These are phyloP conservation scores for Andricus quercusramuli DNA, from an alignment of 2,888 invertebrate genomes.

Conservation along the genomic window DNA sequence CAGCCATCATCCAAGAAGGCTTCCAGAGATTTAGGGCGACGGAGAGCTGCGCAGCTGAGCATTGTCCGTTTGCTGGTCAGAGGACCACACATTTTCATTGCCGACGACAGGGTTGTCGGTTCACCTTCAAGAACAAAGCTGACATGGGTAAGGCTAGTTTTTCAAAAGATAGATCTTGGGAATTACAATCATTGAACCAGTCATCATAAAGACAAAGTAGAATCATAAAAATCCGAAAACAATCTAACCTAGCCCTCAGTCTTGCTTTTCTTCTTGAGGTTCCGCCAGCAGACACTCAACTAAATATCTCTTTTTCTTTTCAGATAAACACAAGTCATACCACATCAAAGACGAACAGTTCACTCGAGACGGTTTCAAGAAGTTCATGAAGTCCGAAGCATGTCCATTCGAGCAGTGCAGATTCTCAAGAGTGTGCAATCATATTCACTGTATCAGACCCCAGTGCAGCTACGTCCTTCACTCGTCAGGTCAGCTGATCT, in stretches of 20 bases:
- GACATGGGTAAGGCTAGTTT: conserved; percentile 93
- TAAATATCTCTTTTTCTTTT: conserved; percentile 60
- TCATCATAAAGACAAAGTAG: conserved; percentile 27
- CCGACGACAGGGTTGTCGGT: conserved; percentile 92
- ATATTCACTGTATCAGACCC: conserved; percentile 98
- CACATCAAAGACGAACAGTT: conserved; percentile 98
- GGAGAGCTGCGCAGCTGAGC: conserved; percentile 94
- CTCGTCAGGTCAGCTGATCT: conserved; percentile 97
- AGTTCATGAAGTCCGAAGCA: conserved; percentile 97
- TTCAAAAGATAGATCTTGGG: conserved; percentile 37
- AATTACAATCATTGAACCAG: neutral
- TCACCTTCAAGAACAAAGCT: conserved; percentile 99
- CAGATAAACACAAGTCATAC: conserved; percentile 99
- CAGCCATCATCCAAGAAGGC: conserved; percentile 98
- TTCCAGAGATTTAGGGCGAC: conserved; percentile 98
- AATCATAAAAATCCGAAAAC: conserved; percentile 25
- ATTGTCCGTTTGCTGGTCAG: conserved; percentile 96
- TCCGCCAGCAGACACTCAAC: neutral
- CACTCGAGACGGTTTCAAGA: conserved; percentile 97
- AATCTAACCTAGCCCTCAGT: conserved; percentile 40
- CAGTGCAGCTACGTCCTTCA: conserved; percentile 98
- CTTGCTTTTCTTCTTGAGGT: conserved; percentile 42
- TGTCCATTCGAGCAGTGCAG: conserved; percentile 95
- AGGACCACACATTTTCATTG: conserved; percentile 99
- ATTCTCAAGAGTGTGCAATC: conserved; percentile 97